These are phyloP conservation scores for Tipula vernalis DNA, from an alignment of 2,888 invertebrate species.

Conservation along the genomic window DNA sequence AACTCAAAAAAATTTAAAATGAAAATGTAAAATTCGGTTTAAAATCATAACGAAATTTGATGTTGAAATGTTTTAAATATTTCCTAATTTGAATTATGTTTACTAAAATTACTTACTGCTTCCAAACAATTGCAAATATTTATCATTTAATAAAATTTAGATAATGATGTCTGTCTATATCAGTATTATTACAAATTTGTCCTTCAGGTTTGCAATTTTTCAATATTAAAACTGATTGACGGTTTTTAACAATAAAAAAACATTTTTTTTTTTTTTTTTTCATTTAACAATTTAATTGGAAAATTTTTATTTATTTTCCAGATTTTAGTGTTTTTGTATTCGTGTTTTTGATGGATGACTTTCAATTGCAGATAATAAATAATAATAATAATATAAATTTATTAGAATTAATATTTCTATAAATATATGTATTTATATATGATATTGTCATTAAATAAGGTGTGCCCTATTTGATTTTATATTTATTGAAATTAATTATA, in stretches of 20 bases:
- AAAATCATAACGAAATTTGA: too few species aligned
- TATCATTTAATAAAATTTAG: too few species aligned
- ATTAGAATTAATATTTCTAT: slow-evolving; percentile 4
- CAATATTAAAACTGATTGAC: background rate
- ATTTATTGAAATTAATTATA: background rate
- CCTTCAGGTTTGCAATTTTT: background rate
- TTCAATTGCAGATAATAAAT: background rate
- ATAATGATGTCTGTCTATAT: too few species aligned
- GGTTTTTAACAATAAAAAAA: background rate
- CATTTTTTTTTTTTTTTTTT: background rate
- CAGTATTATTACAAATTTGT: background rate
- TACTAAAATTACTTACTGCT: too few species aligned
- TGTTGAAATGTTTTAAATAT: too few species aligned
- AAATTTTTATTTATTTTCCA: background rate
- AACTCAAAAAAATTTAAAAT: too few species aligned
- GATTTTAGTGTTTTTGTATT: background rate
- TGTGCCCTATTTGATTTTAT: background rate
- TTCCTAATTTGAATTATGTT: too few species aligned
- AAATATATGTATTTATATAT: too few species aligned
- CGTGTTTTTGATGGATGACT: background rate
- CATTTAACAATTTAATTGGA: background rate
- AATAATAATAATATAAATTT: background rate
- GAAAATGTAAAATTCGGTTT: too few species aligned
- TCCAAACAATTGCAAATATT: too few species aligned
- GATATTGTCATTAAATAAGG: background rate